phyloP scores from a whole-genome alignment of 2,113 vertebrate species.

The Solenodon paradoxus region DNA sequence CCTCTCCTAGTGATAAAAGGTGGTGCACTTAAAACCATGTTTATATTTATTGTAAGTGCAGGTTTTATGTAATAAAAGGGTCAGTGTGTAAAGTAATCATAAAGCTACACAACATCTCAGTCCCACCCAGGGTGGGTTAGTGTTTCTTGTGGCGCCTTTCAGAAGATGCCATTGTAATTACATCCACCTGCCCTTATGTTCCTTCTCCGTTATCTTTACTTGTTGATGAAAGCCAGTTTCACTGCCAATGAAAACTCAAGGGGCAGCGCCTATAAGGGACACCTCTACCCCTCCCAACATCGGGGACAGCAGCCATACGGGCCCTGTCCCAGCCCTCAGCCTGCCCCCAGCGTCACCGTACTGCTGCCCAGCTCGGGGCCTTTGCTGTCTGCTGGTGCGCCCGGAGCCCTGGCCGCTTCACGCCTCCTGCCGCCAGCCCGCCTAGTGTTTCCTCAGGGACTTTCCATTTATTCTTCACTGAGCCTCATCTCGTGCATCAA shows the following conservation, averaged over 20 bases:
- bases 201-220: background rate
- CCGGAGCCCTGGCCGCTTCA: too few relatives aligned
- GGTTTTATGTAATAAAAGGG: background rate
- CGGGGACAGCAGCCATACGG: too few relatives aligned
- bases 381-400: too few relatives aligned
- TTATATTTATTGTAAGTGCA: background rate
- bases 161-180: background rate
- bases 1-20: background rate
- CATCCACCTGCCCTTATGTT: background rate
- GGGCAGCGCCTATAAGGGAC: background rate
- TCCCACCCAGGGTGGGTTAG: background rate
- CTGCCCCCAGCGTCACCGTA: too few relatives aligned
- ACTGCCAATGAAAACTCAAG: background rate
- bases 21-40: background rate
- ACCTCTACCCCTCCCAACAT: too few relatives aligned
- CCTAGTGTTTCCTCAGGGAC: background rate
- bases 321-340: too few relatives aligned
- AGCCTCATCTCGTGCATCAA: too few relatives aligned
- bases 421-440: accelerated
- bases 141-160: background rate
- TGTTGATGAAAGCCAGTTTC: too few relatives aligned
- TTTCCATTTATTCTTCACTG: background rate
- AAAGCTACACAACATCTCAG: background rate
- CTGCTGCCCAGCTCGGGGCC: background rate
- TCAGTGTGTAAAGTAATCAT: background rate